A percentile compares a stretch with the other conserved stretches of the same genome.
Conservation (phyloP, 1,140 invertebrate species). For the Hydropsyche tenuis region DNA sequence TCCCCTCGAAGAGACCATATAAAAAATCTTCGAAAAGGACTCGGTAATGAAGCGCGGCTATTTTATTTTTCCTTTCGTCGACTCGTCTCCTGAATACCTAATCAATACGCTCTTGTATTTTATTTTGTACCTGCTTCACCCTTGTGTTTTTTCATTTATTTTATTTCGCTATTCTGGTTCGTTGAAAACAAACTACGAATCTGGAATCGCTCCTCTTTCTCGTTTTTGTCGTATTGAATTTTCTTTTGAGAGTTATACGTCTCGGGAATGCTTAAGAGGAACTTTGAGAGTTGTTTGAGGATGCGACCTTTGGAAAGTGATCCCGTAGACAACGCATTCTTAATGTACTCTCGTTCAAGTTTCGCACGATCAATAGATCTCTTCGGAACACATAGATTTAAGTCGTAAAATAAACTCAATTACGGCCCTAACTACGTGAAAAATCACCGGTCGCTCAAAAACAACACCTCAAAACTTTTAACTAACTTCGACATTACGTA, state of each 20-base stretch:
- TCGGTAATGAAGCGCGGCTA: conserved; percentile 46
- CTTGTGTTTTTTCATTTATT: conserved; percentile 14
- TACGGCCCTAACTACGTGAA: conserved; percentile 2
- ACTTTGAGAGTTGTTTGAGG: conserved; percentile 43
- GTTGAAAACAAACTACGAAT: conserved; percentile 47
- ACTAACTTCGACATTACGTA: not conserved
- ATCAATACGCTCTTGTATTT: conserved; percentile 42
- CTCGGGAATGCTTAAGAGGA: conserved; percentile 48
- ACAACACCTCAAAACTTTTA: not conserved
- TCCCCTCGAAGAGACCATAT: not conserved
- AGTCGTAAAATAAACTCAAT: conserved; percentile 25
- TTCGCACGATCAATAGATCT: conserved; percentile 39
- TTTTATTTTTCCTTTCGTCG: conserved; percentile 43
- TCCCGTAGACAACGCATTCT: conserved; percentile 44
- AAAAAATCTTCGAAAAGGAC: conserved; percentile 24
- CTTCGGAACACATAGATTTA: conserved; percentile 12
- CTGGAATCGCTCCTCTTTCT: conserved; percentile 39
- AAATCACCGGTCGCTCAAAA: not conserved
- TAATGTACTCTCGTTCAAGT: conserved; percentile 42
- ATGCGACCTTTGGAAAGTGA: conserved; percentile 44
- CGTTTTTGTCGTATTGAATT: conserved; percentile 48
- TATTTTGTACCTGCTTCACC: conserved; percentile 35
- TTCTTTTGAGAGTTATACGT: conserved; percentile 51
- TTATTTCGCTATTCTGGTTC: conserved; percentile 33
- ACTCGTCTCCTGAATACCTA: conserved; percentile 46